Percentiles rank a stretch among this genome's conserved stretches.
Evolutionary conservation across 2,113 vertebrate genomes (phyloP).

Genomic region (Apteryx mantelli): DNA sequence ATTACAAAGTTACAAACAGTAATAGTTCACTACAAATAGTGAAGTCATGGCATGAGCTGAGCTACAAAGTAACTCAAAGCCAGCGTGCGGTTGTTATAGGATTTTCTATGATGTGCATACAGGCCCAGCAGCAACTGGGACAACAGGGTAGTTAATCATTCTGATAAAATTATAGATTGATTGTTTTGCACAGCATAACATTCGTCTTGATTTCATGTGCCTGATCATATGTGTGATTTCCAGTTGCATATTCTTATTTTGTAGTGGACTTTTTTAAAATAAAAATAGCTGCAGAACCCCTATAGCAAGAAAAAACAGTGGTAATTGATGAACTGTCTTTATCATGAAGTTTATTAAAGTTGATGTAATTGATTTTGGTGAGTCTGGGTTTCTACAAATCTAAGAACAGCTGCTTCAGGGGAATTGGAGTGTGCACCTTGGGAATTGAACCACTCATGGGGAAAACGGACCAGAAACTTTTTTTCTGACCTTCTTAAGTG

Average conservation of each 20-base stretch:
- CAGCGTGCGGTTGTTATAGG: background rate
- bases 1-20: background rate
- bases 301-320: background rate
- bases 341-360: conserved; percentile 10
- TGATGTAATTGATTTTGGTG: conserved; percentile 16
- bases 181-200: background rate
- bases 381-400: background rate
- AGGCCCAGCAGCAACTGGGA: background rate
- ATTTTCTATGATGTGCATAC: background rate
- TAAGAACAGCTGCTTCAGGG: background rate
- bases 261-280: conserved; percentile 10
- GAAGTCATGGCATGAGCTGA: background rate
- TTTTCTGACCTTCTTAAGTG: background rate
- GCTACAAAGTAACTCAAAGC: background rate
- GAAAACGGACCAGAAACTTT: background rate
- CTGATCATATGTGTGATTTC: background rate
- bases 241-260: background rate
- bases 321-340: conserved; percentile 28
- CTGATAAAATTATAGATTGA: background rate
- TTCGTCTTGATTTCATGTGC: background rate
- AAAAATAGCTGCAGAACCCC: background rate
- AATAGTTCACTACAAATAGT: background rate
- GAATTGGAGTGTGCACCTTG: background rate
- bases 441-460: background rate
- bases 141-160: background rate